Conservation (phyloP, 2,888 invertebrate genomes). For the Caenorhabditis plicata region DNA sequence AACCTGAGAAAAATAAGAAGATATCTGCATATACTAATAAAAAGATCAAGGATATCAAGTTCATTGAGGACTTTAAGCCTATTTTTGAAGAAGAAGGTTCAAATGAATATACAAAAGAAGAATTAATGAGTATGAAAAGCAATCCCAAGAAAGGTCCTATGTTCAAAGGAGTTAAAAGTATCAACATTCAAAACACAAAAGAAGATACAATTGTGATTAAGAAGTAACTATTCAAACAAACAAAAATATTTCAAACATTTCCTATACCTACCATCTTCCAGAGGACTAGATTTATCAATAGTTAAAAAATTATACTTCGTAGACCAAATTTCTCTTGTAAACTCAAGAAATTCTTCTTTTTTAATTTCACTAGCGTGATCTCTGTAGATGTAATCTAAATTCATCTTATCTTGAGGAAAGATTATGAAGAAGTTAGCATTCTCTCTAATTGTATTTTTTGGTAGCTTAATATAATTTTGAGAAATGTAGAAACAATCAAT, state of each 20-base stretch:
- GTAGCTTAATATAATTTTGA: constrained; percentile 46
- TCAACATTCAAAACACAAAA: constrained; percentile 2
- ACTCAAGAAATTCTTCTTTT: constrained; percentile 32
- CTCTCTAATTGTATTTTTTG: constrained; percentile 47
- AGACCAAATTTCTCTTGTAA: constrained; percentile 20
- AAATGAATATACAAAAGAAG: constrained; percentile 17
- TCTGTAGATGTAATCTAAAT: constrained; percentile 38
- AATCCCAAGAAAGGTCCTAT: constrained; percentile 14
- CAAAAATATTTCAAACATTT: constrained; percentile 31
- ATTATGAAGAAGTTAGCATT: constrained; percentile 46
- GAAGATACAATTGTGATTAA: neutral
- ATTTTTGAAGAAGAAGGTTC: constrained; percentile 19
- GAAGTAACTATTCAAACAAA: constrained; percentile 1
- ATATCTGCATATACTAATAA: constrained; percentile 9
- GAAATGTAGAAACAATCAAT: constrained; percentile 45
- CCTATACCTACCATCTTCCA: constrained; percentile 27
- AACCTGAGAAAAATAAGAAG: constrained; percentile 8
- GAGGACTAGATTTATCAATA: constrained; percentile 32
- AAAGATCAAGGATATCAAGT: constrained; percentile 10
- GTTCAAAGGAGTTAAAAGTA: constrained; percentile 10
- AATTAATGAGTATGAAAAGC: constrained; percentile 16
- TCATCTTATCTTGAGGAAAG: constrained; percentile 42
- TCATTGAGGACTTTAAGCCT: constrained; percentile 10
- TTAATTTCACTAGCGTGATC: constrained; percentile 31
- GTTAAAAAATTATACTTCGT: constrained; percentile 34